A percentile compares a stretch with the other conserved stretches of the same genome.
Evolutionary conservation across 2,113 vertebrate genomes (phyloP).

Genomic region (Cyprinus carpio): DNA sequence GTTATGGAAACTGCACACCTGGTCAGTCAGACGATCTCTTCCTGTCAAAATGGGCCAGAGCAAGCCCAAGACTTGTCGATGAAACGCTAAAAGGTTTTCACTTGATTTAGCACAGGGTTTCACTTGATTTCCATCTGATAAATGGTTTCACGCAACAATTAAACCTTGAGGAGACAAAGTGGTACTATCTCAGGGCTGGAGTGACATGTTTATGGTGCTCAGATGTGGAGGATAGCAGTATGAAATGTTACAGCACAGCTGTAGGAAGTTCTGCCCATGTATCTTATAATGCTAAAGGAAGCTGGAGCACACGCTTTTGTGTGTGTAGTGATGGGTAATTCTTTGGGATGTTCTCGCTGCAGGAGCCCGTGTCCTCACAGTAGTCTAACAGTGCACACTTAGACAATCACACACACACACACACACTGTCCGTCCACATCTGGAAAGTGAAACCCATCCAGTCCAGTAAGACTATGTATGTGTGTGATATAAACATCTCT

Average conservation of each 20-base stretch:
- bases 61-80: not conserved
- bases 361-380: constrained; percentile 42
- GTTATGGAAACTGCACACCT: not conserved
- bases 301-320: constrained; percentile 7
- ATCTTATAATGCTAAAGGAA: constrained; percentile 44
- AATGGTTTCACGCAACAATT: constrained; percentile 21
- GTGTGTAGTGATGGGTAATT: constrained; percentile 40
- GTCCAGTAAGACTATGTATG: constrained; percentile 10
- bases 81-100: not conserved
- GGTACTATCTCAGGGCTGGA: constrained; percentile 21
- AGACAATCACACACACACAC: constrained; percentile 29
- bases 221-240: constrained; percentile 37
- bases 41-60: not conserved
- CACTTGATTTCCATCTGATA: constrained; percentile 23
- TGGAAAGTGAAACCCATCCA: constrained; percentile 33
- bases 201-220: constrained; percentile 43
- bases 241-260: constrained; percentile 44
- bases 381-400: constrained; percentile 14
- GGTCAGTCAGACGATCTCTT: not conserved
- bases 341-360: constrained; percentile 44
- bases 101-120: constrained; percentile 3
- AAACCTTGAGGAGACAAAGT: constrained; percentile 23
- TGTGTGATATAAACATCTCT: constrained; percentile 24
- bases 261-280: constrained; percentile 42
- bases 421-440: constrained; percentile 18